These are phyloP conservation scores for Hemiprocne comata DNA, from an alignment of 2,113 vertebrate species.

Conservation along the genomic window DNA sequence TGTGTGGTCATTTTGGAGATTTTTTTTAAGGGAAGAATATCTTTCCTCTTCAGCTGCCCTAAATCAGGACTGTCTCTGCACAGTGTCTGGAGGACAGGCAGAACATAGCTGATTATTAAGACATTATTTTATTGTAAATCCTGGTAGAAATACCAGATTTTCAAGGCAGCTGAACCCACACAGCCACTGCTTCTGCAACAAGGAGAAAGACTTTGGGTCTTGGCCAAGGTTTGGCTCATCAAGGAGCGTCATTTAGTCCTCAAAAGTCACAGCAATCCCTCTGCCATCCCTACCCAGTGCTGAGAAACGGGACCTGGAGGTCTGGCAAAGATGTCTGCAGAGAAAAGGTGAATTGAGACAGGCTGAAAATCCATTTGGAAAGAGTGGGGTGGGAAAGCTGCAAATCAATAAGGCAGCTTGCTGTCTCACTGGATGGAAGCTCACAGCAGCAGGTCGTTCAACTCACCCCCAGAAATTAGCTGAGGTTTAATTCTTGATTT, in stretches of 20 bases:
- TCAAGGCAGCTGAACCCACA: neutral
- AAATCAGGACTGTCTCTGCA: neutral
- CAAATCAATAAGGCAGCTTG: neutral
- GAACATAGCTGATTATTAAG: rapidly evolving
- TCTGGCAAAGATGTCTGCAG: neutral
- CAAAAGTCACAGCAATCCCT: neutral
- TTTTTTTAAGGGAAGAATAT: neutral
- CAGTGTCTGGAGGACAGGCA: neutral
- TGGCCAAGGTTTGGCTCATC: neutral
- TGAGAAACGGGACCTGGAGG: rapidly evolving
- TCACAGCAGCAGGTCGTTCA: neutral
- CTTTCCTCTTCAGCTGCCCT: neutral
- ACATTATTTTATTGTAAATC: neutral
- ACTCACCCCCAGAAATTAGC: slow-evolving; percentile 24
- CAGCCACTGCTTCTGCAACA: neutral
- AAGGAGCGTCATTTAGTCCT: neutral
- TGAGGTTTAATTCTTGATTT: slow-evolving; percentile 31
- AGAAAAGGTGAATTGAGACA: neutral
- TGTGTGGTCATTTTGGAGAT: neutral
- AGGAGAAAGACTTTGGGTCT: neutral
- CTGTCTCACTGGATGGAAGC: neutral
- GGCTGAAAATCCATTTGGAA: slow-evolving; percentile 1
- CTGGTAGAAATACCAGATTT: neutral
- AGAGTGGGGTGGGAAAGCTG: neutral
- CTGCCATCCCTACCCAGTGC: neutral